phyloP scores from a whole-genome alignment of 2,888 invertebrate species.

The Nezara viridula region DNA sequence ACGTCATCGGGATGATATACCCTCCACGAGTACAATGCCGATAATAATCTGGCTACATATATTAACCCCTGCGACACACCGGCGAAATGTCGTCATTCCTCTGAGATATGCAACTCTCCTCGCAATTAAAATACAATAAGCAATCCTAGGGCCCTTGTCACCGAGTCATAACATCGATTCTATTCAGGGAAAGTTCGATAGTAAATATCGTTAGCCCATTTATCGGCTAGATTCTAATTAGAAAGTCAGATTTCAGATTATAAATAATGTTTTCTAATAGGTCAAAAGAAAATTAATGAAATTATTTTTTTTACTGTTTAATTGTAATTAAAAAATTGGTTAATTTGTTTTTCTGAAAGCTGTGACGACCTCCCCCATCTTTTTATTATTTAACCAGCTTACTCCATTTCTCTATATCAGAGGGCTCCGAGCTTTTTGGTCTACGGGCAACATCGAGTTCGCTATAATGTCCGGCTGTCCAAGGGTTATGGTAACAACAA shows the following conservation, averaged over 20 bases:
- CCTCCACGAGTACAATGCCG: conserved; percentile 43
- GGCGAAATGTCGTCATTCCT: conserved; percentile 37
- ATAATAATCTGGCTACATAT: conserved; percentile 55
- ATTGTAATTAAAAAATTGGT: not conserved
- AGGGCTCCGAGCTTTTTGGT: too few species aligned
- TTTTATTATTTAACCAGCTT: too few species aligned
- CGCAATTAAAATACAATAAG: conserved; percentile 52
- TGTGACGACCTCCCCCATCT: too few species aligned
- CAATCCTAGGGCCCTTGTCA: not conserved
- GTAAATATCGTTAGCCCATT: conserved; percentile 6
- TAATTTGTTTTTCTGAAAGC: too few species aligned
- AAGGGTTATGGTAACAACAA: too few species aligned
- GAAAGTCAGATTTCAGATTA: not conserved
- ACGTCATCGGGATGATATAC: conserved; percentile 42
- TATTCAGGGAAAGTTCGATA: not conserved
- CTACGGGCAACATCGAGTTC: too few species aligned
- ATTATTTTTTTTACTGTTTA: not conserved
- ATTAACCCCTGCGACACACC: conserved; percentile 11
- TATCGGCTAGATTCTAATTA: not conserved
- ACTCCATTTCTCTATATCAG: too few species aligned
- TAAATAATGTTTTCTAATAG: not conserved
- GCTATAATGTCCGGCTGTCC: too few species aligned
- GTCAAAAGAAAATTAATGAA: not conserved
- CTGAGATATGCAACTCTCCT: not conserved
- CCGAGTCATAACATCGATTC: not conserved